Percentiles rank a stretch among this genome's conserved stretches.
These are phyloP conservation scores for Tipula helvola DNA, from an alignment of 2,888 invertebrate species.

Conservation along the genomic window DNA sequence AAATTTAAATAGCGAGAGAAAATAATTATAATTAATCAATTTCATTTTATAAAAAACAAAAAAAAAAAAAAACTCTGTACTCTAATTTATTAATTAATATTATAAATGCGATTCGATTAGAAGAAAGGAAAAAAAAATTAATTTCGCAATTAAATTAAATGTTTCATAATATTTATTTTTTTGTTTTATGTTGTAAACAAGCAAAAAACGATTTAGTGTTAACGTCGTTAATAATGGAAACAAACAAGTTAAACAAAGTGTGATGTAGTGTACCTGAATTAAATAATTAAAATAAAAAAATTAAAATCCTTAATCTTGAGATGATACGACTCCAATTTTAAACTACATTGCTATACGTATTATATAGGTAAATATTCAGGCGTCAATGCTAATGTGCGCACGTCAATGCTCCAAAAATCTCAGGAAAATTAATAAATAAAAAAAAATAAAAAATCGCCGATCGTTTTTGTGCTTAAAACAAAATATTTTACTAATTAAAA, in stretches of 20 bases:
- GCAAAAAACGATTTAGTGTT: no score
- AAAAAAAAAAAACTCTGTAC: not conserved
- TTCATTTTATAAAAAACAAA: not conserved
- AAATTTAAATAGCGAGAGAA: not conserved
- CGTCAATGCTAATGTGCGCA: not conserved
- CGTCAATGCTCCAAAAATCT: not conserved
- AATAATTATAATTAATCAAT: not conserved
- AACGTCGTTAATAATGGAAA: not conserved
- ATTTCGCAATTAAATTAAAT: conserved; percentile 12
- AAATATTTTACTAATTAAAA: not conserved
- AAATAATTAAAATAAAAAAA: not conserved
- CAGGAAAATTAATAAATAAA: not conserved
- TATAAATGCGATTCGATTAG: conserved; percentile 7
- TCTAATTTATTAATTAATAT: not conserved
- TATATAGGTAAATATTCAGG: not conserved
- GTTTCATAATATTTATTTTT: conserved; percentile 9
- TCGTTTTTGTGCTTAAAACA: not conserved
- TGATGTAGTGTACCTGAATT: not conserved
- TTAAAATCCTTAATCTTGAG: not conserved
- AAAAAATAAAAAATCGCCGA: not conserved
- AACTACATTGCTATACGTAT: not conserved
- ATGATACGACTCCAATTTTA: not conserved
- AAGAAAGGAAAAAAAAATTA: conserved; percentile 12
- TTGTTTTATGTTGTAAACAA: not conserved
- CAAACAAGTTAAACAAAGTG: not conserved